Evolutionary conservation across 2,797 vertebrate genomes (phyloP).

Genomic region (Tapirus indicus): DNA sequence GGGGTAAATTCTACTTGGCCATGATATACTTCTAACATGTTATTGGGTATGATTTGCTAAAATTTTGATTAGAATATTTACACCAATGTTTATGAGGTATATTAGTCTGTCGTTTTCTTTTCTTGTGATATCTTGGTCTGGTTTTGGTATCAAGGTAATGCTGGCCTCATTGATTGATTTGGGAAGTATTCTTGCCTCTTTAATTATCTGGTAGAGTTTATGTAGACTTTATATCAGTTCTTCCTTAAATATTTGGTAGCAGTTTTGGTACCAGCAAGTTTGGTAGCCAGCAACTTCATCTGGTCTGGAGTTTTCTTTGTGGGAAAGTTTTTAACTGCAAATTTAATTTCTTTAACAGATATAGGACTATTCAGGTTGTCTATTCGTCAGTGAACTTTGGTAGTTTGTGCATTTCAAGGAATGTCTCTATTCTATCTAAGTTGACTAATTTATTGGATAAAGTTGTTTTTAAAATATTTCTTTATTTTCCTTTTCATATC

Average conservation of each 20-base stretch:
- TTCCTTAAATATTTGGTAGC: neutral
- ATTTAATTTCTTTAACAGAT: neutral
- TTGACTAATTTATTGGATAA: slow-evolving; percentile 10
- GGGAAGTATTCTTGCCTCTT: neutral
- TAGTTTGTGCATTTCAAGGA: neutral
- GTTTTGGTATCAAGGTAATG: neutral
- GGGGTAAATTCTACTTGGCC: neutral
- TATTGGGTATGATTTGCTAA: neutral
- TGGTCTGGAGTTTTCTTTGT: neutral
- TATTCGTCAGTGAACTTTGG: neutral
- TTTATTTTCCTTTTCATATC: neutral
- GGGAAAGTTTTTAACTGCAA: neutral
- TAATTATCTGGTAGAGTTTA: neutral
- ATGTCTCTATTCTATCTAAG: neutral
- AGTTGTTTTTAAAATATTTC: neutral
- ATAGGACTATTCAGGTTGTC: neutral
- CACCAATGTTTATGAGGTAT: neutral
- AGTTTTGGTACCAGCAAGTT: neutral
- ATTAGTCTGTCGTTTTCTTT: neutral
- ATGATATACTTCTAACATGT: neutral
- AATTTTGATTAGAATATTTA: slow-evolving; percentile 6
- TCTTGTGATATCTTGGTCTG: neutral
- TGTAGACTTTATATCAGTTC: neutral
- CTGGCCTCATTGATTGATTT: neutral
- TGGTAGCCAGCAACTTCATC: neutral